Evolutionary conservation across 2,113 vertebrate species (phyloP).

Genomic region (Potamarius usumacintae): DNA sequence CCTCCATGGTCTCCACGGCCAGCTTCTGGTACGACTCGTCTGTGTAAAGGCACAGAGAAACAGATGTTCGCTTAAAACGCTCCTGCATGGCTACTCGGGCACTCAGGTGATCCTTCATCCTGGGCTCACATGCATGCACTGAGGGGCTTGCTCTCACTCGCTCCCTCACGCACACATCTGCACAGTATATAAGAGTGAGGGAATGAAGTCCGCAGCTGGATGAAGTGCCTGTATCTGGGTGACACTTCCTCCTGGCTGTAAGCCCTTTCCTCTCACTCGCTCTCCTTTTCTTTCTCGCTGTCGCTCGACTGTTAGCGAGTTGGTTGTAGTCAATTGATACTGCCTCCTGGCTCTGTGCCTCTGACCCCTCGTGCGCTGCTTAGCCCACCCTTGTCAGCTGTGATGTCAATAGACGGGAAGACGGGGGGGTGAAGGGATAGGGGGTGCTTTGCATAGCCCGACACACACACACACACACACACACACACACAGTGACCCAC

Average conservation of each 20-base stretch:
- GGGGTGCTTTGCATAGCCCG: background rate
- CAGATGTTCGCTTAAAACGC: constrained; percentile 70
- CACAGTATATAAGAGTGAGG: constrained; percentile 24
- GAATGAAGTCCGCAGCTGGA: constrained; percentile 38
- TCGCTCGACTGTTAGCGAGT: background rate
- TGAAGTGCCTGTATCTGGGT: constrained; percentile 20
- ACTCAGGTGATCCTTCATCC: constrained; percentile 53
- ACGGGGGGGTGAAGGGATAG: background rate
- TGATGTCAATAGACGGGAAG: constrained; percentile 39
- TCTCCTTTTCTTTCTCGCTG: constrained; percentile 8
- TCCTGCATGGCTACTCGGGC: constrained; percentile 48
- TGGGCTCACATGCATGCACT: constrained; percentile 42
- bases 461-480: constrained; percentile 7
- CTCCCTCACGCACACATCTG: constrained; percentile 20
- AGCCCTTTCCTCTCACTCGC: constrained; percentile 42
- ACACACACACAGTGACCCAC: constrained; percentile 2
- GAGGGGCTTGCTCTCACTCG: constrained; percentile 11
- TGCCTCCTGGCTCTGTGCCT: constrained; percentile 32
- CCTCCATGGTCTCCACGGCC: constrained; percentile 98
- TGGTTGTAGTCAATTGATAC: constrained; percentile 13
- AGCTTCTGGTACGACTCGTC: constrained; percentile 98
- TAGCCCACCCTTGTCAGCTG: constrained; percentile 20
- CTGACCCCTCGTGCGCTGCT: background rate
- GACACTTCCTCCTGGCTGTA: constrained; percentile 47
- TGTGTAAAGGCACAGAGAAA: constrained; percentile 88